A percentile compares a stretch with the other conserved stretches of the same genome.
Conservation (phyloP, 2,888 invertebrate genomes). For the Drosophila maculinotata region DNA sequence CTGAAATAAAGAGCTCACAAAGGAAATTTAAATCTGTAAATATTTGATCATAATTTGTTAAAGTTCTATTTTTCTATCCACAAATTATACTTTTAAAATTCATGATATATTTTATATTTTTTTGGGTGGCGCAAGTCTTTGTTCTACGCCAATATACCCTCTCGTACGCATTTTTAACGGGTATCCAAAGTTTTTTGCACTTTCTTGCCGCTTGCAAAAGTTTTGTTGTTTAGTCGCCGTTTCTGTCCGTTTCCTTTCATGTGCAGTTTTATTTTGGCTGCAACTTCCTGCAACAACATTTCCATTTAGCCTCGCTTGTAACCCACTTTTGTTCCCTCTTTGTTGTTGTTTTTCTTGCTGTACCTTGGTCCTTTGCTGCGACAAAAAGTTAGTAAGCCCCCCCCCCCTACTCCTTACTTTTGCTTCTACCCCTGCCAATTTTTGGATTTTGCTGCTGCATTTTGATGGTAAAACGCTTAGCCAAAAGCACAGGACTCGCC, state of each 20-base stretch:
- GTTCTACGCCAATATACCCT: background rate
- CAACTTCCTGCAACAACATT: slow-evolving; percentile 75
- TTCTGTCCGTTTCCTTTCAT: slow-evolving; percentile 36
- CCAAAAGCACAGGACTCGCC: slow-evolving; percentile 33
- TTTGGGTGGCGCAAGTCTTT: no score
- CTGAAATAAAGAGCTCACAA: no score
- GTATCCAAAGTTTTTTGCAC: slow-evolving; percentile 24
- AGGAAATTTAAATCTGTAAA: no score
- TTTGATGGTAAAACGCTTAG: slow-evolving; percentile 66
- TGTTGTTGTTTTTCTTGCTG: slow-evolving; percentile 2
- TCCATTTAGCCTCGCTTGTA: slow-evolving; percentile 71
- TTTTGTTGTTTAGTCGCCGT: slow-evolving; percentile 42
- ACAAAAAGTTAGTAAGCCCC: slow-evolving; percentile 47
- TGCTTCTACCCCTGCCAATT: background rate
- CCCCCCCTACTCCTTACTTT: background rate
- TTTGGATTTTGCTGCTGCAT: slow-evolving; percentile 56
- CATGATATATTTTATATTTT: no score
- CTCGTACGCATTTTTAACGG: background rate
- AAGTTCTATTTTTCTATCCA: no score
- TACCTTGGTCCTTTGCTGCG: slow-evolving; percentile 27
- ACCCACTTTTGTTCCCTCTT: slow-evolving; percentile 60
- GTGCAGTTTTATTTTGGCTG: slow-evolving; percentile 56
- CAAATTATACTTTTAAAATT: no score
- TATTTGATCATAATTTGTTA: no score
- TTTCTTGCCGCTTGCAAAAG: slow-evolving; percentile 40